Percentiles rank a stretch among this genome's conserved stretches.
phyloP scores from a whole-genome alignment of 30 jellyfish, hydroid and myxozoan species.

The Cassiopea xamachana region DNA sequence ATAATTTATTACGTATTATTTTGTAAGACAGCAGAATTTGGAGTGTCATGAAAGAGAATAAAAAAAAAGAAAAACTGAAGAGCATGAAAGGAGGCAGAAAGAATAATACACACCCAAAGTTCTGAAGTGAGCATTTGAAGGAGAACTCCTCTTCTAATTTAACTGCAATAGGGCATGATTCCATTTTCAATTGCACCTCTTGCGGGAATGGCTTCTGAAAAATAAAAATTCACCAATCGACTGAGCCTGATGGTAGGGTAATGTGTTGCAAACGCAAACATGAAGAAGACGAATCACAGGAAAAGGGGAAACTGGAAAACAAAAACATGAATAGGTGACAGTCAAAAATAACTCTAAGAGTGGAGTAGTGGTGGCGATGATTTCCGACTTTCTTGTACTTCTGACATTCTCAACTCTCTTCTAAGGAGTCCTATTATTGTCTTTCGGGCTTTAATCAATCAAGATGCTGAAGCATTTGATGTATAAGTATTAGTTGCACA shows the following conservation, averaged over 20 bases:
- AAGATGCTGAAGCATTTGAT: too few species aligned
- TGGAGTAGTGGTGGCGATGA: too few species aligned
- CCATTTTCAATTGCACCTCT: conserved; percentile 71
- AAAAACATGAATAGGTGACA: too few species aligned
- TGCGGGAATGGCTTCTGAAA: conserved; percentile 70
- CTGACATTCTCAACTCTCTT: too few species aligned
- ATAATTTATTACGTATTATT: too few species aligned
- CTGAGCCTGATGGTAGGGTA: neutral
- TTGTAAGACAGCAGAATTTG: neutral
- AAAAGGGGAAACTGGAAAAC: too few species aligned
- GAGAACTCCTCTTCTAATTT: conserved; percentile 74
- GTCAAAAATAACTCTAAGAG: too few species aligned
- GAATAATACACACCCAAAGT: conserved; percentile 60
- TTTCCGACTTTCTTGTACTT: too few species aligned
- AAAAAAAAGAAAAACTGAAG: neutral
- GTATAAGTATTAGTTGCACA: too few species aligned
- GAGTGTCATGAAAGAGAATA: neutral
- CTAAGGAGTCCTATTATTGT: too few species aligned
- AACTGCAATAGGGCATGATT: conserved; percentile 80
- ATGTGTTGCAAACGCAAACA: neutral
- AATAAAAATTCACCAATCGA: too few species aligned
- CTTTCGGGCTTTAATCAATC: too few species aligned
- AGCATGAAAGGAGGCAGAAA: neutral
- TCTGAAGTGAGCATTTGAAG: conserved; percentile 77
- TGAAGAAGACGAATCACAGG: neutral